Base-by-base conservation (phyloP, 2,113 vertebrate genomes). In the Anser cygnoides region DNA sequence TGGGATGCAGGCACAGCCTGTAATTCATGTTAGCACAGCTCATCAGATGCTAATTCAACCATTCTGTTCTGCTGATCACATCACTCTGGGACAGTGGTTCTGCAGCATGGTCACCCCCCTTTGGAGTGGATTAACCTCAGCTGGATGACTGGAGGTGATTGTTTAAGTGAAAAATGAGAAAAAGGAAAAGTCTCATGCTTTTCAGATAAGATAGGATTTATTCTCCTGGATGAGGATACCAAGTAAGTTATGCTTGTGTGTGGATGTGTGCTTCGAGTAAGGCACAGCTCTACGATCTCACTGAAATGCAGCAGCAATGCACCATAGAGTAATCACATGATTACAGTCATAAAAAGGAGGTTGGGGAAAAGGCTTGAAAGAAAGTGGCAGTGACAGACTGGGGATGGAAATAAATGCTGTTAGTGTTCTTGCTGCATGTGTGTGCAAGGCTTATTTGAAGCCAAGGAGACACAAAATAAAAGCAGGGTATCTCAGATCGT, bases 391-490 rank as follows among this genome's bases (percentile, higher is more conserved):
- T 44, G 80, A 15, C 4, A 46, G 81, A 26, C 44, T 39, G 35
- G 33, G 39, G n/a, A 9, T 14, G 70, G 10, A 37, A 75, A 2
- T 9, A 41, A 55, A 7, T 13, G 39, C 43, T 52, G 41, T 5
- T 25, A 12, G 67, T 7, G 22, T 63, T 13, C 33, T 44, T 54
- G 62, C 77, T n/a, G 23, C 3, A 22, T 7, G 3, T 14, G 15
- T 0, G 1, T 0, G 9, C 1, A 39, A 19, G 17, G 44, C 77
- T 9, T 29, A 2, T 1, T 46, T 20, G 3, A 3, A 19, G 2
- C 43, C 25, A 15, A 4, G 28, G 28, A 39, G 62, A n/a, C n/a
- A 28, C 46, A 14, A 44, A 54, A n/a, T 4, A 23, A 41, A 67
- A 2, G 43, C 2, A 1, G 5, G 18, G 4, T 5, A 3, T n/a